phyloP scores from a whole-genome alignment of 2,888 invertebrate genomes.

The Melanophora roralis region DNA sequence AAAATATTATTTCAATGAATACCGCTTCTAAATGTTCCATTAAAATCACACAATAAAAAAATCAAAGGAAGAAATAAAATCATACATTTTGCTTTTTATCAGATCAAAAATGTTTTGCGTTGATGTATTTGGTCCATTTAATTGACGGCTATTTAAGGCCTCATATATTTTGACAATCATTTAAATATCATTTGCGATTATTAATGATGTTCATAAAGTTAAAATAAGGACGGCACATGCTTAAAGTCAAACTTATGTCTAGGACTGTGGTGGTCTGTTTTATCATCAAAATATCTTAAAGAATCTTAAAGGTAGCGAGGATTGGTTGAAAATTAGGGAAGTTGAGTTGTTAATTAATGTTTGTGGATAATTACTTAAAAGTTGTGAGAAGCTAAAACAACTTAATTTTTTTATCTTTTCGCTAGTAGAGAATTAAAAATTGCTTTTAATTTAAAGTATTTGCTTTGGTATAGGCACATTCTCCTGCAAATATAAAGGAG shows the following conservation, averaged over 20 bases:
- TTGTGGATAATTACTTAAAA: too few species aligned
- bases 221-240: slow-evolving; percentile 12
- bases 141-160: slow-evolving; percentile 56
- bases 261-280: not conserved
- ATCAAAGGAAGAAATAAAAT: not conserved
- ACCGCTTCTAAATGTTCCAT: slow-evolving; percentile 55
- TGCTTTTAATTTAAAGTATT: too few species aligned
- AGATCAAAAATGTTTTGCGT: slow-evolving; percentile 32
- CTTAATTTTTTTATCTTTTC: too few species aligned
- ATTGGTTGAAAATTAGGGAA: not conserved
- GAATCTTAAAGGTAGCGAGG: not conserved
- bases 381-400: too few species aligned
- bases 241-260: not conserved
- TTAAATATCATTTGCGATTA: slow-evolving; percentile 42
- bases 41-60: slow-evolving; percentile 23
- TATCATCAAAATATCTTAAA: not conserved
- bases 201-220: slow-evolving; percentile 9
- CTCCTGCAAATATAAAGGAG: too few species aligned
- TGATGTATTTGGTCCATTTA: slow-evolving; percentile 58
- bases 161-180: slow-evolving; percentile 49
- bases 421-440: too few species aligned
- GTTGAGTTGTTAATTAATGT: not conserved
- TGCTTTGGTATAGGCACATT: too few species aligned
- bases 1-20: slow-evolving; percentile 24
- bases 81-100: slow-evolving; percentile 40